Evolutionary conservation across 1,140 invertebrate species (phyloP).

Genomic region (Psilanteris sp.): DNA sequence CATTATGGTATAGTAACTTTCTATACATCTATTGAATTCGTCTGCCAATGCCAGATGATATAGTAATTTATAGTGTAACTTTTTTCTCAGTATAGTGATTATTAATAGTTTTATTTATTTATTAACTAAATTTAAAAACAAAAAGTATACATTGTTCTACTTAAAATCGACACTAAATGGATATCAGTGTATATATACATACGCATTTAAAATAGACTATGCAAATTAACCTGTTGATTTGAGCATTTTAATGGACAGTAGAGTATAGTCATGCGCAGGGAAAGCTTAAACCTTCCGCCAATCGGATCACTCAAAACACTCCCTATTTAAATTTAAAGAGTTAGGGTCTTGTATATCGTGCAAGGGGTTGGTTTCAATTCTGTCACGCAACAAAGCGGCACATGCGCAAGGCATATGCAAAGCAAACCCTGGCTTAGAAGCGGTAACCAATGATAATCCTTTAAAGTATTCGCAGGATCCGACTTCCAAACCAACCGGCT

Average conservation of each 20-base stretch:
- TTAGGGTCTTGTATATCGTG: conserved; percentile 28
- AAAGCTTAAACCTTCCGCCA: conserved; percentile 10
- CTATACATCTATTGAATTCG: too few species aligned
- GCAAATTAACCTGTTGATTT: neutral
- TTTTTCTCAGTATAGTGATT: too few species aligned
- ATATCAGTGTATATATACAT: too few species aligned
- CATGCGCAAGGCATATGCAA: conserved; percentile 71
- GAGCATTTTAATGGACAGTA: conserved; percentile 20
- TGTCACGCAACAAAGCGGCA: conserved; percentile 43
- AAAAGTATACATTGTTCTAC: too few species aligned
- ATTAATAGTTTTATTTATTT: too few species aligned
- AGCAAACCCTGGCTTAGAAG: conserved; percentile 35
- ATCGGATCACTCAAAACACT: conserved; percentile 38
- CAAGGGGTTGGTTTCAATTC: conserved; percentile 44
- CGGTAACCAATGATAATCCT: conserved; percentile 69
- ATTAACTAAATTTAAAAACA: too few species aligned
- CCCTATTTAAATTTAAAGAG: conserved; percentile 64
- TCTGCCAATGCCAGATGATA: too few species aligned
- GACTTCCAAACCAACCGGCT: conserved; percentile 51
- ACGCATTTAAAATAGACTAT: too few species aligned
- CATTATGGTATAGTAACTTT: too few species aligned
- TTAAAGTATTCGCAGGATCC: conserved; percentile 66
- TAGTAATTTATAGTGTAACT: too few species aligned
- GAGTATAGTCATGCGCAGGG: conserved; percentile 23
- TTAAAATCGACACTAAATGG: too few species aligned